Percentiles rank a stretch among this genome's conserved stretches.
Conservation (phyloP, 2,888 invertebrate genomes). For the Coleophora deauratella region DNA sequence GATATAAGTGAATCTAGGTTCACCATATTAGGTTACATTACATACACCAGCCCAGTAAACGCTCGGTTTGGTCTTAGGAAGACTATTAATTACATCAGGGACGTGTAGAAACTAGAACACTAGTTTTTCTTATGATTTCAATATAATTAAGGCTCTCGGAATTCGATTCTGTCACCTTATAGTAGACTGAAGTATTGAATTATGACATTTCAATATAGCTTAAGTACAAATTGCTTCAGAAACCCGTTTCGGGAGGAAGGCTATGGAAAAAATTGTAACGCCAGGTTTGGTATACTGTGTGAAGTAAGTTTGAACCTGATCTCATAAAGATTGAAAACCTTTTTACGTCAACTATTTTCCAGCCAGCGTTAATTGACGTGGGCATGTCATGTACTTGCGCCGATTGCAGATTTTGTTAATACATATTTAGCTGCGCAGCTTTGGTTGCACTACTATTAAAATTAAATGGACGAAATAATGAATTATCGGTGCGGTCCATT, state of each 20-base stretch:
- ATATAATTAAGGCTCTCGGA: slow-evolving; percentile 31
- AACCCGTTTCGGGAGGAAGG: slow-evolving; percentile 20
- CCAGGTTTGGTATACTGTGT: slow-evolving; percentile 30
- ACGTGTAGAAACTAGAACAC: slow-evolving; percentile 41
- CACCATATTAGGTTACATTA: slow-evolving; percentile 41
- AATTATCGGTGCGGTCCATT: slow-evolving; percentile 35
- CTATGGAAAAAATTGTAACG: slow-evolving; percentile 26
- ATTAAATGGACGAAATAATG: slow-evolving; percentile 27
- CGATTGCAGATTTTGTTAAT: slow-evolving; percentile 54
- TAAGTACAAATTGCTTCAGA: slow-evolving; percentile 29
- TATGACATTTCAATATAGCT: slow-evolving; percentile 32
- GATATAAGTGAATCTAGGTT: slow-evolving; percentile 37
- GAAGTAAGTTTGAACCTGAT: slow-evolving; percentile 21
- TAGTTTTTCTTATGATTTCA: slow-evolving; percentile 36
- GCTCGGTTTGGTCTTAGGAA: slow-evolving; percentile 45
- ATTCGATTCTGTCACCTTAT: slow-evolving; percentile 14
- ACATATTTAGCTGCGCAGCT: slow-evolving; percentile 34
- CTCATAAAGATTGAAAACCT: slow-evolving; percentile 47
- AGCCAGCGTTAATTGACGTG: slow-evolving; percentile 55
- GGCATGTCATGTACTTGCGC: slow-evolving; percentile 30
- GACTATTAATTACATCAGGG: slow-evolving; percentile 43
- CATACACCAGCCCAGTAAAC: slow-evolving; percentile 38
- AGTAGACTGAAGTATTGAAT: slow-evolving; percentile 20
- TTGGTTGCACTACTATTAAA: slow-evolving; percentile 15
- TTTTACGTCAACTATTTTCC: slow-evolving; percentile 63